Conservation (phyloP, 2,888 invertebrate genomes). For the Noctua janthe region DNA sequence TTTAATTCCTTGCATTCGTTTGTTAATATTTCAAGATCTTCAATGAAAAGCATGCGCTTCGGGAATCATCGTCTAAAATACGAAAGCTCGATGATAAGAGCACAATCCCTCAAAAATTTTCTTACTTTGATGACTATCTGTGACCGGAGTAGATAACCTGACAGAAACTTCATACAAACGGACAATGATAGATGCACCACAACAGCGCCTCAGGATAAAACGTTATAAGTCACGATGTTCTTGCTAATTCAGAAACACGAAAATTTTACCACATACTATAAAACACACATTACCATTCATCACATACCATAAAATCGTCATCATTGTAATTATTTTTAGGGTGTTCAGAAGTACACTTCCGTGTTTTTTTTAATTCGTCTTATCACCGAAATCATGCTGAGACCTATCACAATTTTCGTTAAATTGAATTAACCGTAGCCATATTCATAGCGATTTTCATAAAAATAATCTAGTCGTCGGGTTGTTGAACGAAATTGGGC, state of each 20-base stretch:
- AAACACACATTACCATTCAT: too few relatives aligned
- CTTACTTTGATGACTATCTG: background rate
- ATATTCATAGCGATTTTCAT: slow-evolving; percentile 39
- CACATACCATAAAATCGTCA: background rate
- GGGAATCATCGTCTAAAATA: background rate
- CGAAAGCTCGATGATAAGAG: background rate
- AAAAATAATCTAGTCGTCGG: slow-evolving; percentile 42
- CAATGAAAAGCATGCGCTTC: background rate
- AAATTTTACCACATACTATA: background rate
- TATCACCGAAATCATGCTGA: background rate
- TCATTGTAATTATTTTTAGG: too few relatives aligned
- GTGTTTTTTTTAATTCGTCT: background rate
- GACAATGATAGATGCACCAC: background rate
- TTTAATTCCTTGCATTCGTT: background rate
- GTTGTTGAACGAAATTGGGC: slow-evolving; percentile 45
- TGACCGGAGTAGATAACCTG: background rate
- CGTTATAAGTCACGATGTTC: background rate
- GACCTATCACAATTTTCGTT: slow-evolving; percentile 5
- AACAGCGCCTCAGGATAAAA: background rate
- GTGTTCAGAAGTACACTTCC: slow-evolving; percentile 2
- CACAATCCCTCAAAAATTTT: background rate
- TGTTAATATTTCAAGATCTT: background rate
- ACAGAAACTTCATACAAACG: background rate
- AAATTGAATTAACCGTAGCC: slow-evolving; percentile 19
- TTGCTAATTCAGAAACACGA: background rate